phyloP scores from a whole-genome alignment of 2,888 invertebrate species.

The Drosophila anomalipes region DNA sequence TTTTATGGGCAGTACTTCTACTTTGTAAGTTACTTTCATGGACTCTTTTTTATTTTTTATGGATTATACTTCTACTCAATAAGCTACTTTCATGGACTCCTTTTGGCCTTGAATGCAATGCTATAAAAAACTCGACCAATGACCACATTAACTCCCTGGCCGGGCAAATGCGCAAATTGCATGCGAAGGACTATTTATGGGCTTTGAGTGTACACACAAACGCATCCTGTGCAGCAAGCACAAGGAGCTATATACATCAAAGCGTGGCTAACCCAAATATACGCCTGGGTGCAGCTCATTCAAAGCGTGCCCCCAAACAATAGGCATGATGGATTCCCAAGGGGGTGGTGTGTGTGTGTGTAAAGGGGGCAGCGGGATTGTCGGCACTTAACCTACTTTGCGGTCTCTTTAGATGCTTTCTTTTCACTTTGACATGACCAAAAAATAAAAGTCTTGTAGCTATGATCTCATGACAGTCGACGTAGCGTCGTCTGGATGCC shows the following conservation, averaged over 20 bases:
- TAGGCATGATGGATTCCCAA: conserved; percentile 32
- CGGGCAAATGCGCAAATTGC: conserved; percentile 65
- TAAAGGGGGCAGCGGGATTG: conserved; percentile 21
- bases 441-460: conserved; percentile 30
- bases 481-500: conserved; percentile 1
- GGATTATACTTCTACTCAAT: not conserved
- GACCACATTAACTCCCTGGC: conserved; percentile 17
- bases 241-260: conserved; percentile 12
- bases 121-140: conserved; percentile 11
- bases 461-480: conserved; percentile 65
- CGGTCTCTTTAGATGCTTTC: conserved; percentile 60
- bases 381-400: conserved; percentile 73
- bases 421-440: conserved; percentile 54
- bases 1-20: not conserved
- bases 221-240: conserved; percentile 28
- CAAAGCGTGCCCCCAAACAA: conserved; percentile 22
- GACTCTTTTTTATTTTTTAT: not conserved
- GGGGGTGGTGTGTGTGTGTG: conserved; percentile 3
- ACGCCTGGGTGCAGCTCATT: conserved; percentile 53
- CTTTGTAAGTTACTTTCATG: not conserved
- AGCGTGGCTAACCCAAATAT: conserved; percentile 52
- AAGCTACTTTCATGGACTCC: not conserved
- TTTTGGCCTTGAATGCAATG: conserved; percentile 32
- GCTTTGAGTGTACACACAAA: conserved; percentile 1
- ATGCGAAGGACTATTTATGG: conserved; percentile 55